Percentiles rank a stretch among this genome's conserved stretches.
These are phyloP conservation scores for Acropora yongei DNA, from an alignment of 64 coral and sea anemone species.

Conservation along the genomic window DNA sequence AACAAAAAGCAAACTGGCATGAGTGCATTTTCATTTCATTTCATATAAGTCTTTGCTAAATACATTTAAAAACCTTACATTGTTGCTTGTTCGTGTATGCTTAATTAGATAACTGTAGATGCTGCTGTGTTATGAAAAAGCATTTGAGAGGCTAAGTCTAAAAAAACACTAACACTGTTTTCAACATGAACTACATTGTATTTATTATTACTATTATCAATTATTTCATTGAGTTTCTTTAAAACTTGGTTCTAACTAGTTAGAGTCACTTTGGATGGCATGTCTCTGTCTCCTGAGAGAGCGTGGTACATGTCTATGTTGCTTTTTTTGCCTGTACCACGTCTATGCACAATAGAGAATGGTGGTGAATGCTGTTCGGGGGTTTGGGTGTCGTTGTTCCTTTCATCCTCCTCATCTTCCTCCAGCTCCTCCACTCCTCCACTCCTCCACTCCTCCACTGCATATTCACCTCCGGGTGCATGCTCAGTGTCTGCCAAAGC, in stretches of 20 bases:
- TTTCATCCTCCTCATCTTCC: background rate
- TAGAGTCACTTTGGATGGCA: background rate
- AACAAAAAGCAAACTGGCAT: background rate
- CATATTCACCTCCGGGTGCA: background rate
- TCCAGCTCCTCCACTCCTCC: background rate
- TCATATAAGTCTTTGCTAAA: background rate
- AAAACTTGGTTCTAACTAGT: background rate
- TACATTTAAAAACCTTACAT: background rate
- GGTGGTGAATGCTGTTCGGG: background rate
- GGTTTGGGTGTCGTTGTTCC: background rate
- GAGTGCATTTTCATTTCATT: background rate
- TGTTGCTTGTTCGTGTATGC: background rate
- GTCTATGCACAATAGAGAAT: background rate
- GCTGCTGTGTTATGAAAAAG: background rate
- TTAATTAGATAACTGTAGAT: no score
- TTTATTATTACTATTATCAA: background rate
- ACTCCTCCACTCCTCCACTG: background rate
- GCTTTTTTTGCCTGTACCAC: background rate
- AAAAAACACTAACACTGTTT: background rate
- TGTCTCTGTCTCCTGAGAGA: background rate
- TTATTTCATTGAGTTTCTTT: background rate
- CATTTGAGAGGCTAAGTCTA: background rate
- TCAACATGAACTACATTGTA: background rate
- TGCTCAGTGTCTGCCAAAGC: background rate
- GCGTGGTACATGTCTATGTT: background rate